Evolutionary conservation across 1,140 invertebrate genomes (phyloP).

Genomic region (Penaeus chinensis): DNA sequence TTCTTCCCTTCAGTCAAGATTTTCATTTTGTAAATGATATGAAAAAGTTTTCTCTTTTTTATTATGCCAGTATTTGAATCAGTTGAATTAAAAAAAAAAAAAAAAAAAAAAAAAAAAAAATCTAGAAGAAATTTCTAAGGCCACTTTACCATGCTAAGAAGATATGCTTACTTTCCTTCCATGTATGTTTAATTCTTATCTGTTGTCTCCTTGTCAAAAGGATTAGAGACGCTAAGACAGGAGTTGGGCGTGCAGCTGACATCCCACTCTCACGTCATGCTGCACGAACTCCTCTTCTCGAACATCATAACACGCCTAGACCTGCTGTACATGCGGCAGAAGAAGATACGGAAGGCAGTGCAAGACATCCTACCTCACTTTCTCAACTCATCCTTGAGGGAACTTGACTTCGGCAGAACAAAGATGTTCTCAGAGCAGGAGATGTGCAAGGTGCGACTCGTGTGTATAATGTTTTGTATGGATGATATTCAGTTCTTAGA

Average conservation of each 20-base stretch:
- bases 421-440: slow-evolving; percentile 17
- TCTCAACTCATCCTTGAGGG: slow-evolving; percentile 1
- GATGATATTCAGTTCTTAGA: too few relatives aligned
- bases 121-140: too few relatives aligned
- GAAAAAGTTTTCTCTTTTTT: too few relatives aligned
- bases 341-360: neutral
- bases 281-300: slow-evolving; percentile 14
- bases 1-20: too few relatives aligned
- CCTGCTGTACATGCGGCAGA: neutral
- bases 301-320: neutral
- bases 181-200: neutral
- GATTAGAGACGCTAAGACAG: neutral
- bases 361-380: neutral
- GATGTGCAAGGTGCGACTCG: neutral
- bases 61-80: too few relatives aligned
- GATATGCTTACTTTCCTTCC: too few relatives aligned
- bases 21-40: too few relatives aligned
- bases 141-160: too few relatives aligned
- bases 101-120: too few relatives aligned
- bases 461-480: neutral
- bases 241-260: neutral
- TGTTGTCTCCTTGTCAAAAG: neutral
- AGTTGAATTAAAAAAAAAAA: too few relatives aligned
- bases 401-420: slow-evolving; percentile 9
- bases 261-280: slow-evolving; percentile 5